Evolutionary conservation across 2,888 invertebrate genomes (phyloP).

Genomic region (Drepanosiphum platanoidis): DNA sequence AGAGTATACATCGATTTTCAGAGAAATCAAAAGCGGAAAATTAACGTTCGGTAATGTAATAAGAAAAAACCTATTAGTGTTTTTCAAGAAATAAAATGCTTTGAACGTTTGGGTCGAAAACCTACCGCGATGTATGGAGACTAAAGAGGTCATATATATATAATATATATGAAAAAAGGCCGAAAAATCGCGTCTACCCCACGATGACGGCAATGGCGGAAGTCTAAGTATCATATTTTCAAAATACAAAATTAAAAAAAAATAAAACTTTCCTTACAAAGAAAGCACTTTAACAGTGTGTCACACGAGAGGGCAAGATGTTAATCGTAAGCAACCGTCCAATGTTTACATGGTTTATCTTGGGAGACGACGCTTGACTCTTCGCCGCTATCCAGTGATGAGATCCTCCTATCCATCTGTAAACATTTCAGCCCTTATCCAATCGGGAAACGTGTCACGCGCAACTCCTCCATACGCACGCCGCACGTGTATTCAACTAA

Average conservation of each 20-base stretch:
- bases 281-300: background rate
- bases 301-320: conserved; percentile 42
- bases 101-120: background rate
- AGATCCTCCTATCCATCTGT: conserved; percentile 41
- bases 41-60: background rate
- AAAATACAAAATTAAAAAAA: conserved; percentile 36
- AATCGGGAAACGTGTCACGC: background rate
- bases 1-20: too few species aligned
- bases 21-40: background rate
- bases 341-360: conserved; percentile 50
- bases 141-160: background rate
- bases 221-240: conserved; percentile 5
- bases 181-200: background rate
- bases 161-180: background rate
- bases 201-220: background rate
- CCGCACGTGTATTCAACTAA: background rate
- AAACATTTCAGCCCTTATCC: conserved; percentile 46
- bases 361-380: conserved; percentile 45
- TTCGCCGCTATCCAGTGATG: conserved; percentile 47
- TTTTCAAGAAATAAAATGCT: background rate
- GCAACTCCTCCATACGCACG: background rate
- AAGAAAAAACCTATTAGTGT: background rate
- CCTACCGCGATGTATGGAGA: background rate
- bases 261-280: conserved; percentile 36
- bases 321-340: conserved; percentile 56